phyloP scores from a whole-genome alignment of 2,113 vertebrate genomes.

The Callocephalon fimbriatum region DNA sequence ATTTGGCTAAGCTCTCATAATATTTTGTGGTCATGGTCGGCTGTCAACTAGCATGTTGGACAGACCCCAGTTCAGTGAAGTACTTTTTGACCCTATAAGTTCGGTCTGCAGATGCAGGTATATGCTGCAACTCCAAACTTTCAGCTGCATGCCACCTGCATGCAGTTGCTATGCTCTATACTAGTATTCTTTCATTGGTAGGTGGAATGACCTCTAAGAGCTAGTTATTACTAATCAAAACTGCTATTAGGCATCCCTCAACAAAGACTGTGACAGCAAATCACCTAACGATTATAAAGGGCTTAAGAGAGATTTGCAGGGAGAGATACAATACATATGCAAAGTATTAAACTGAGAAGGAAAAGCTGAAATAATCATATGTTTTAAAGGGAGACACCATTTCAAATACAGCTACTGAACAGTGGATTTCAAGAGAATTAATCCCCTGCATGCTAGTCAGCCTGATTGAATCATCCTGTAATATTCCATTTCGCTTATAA shows the following conservation, averaged over 20 bases:
- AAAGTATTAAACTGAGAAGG: neutral
- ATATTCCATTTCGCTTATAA: constrained; percentile 4
- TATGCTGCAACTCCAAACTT: neutral
- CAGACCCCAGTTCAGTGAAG: neutral
- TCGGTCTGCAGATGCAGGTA: neutral
- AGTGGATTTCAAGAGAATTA: constrained; percentile 39
- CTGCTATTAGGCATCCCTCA: neutral
- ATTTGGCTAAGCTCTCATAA: neutral
- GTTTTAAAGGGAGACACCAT: neutral
- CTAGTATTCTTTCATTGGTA: neutral
- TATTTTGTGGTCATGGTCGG: accelerated
- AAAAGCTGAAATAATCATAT: neutral
- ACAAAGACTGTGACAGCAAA: neutral
- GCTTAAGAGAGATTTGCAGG: neutral
- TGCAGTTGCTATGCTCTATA: neutral
- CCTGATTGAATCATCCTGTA: neutral
- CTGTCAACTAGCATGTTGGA: neutral
- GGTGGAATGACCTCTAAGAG: neutral
- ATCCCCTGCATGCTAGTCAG: neutral
- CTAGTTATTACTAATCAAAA: neutral
- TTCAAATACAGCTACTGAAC: constrained; percentile 3
- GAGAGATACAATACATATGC: neutral
- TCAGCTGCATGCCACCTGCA: neutral
- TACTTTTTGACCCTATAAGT: neutral
- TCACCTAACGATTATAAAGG: neutral